Conservation (phyloP, 2,113 vertebrate genomes). For the Tragelaphus imberbis region DNA sequence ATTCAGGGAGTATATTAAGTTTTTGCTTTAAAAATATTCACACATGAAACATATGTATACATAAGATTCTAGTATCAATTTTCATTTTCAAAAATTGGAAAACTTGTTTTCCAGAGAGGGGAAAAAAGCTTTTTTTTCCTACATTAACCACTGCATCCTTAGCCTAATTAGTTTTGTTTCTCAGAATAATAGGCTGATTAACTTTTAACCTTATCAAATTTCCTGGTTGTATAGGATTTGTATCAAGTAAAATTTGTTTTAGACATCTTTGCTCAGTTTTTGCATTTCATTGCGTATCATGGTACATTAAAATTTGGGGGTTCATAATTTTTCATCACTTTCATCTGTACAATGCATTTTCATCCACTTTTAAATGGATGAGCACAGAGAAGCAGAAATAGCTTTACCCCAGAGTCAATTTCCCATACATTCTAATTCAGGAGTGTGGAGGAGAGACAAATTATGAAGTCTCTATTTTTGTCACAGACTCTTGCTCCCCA, state of each 20-base stretch:
- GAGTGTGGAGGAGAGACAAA: slow-evolving; percentile 65
- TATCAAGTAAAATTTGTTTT: slow-evolving; percentile 48
- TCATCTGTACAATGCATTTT: slow-evolving; percentile 35
- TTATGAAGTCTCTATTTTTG: slow-evolving; percentile 72
- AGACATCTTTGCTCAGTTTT: slow-evolving; percentile 20
- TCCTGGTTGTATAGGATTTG: background rate
- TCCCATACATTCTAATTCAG: slow-evolving; percentile 71
- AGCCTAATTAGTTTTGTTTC: slow-evolving; percentile 6
- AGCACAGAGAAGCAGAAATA: slow-evolving; percentile 59
- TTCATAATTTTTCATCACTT: slow-evolving; percentile 36
- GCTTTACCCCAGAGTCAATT: slow-evolving; percentile 69
- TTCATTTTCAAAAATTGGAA: slow-evolving; percentile 23
- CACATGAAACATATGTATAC: background rate
- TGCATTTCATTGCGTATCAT: background rate
- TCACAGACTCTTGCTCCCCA: slow-evolving; percentile 54
- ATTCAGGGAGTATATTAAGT: background rate
- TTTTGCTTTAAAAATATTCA: background rate
- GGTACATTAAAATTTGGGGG: slow-evolving; percentile 12
- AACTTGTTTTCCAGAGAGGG: background rate
- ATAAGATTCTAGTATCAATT: slow-evolving; percentile 2
- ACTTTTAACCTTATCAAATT: slow-evolving; percentile 43
- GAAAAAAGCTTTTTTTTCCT: background rate
- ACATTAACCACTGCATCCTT: background rate
- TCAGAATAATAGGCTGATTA: slow-evolving; percentile 14
- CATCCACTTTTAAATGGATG: slow-evolving; percentile 50